Conservation (phyloP, 2,888 invertebrate genomes). For the Allophyes oxyacanthae region DNA sequence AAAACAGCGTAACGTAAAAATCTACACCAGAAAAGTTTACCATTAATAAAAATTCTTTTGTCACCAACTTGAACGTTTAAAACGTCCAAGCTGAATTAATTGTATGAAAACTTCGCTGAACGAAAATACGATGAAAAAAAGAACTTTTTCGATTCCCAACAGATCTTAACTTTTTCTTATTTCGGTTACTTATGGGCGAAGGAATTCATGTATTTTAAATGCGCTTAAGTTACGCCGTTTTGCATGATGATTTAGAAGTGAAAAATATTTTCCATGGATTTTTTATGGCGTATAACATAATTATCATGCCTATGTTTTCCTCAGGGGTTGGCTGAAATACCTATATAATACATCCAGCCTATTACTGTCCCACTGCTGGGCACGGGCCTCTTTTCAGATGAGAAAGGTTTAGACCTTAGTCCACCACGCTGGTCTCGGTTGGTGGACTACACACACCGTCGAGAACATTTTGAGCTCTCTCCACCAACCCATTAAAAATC, state of each 20-base stretch:
- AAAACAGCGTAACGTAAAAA: too few species aligned
- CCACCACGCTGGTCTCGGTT: too few species aligned
- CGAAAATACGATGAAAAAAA: conserved; percentile 36
- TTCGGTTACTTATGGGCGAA: conserved; percentile 28
- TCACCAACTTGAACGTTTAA: conserved; percentile 29
- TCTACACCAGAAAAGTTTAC: conserved; percentile 8
- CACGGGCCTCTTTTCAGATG: too few species aligned
- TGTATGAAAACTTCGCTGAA: conserved; percentile 30
- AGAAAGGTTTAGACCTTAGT: too few species aligned
- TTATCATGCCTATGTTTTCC: too few species aligned
- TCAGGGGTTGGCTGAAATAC: too few species aligned
- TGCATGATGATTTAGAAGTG: conserved; percentile 11
- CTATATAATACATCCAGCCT: too few species aligned
- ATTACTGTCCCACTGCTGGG: too few species aligned
- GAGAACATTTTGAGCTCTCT: too few species aligned
- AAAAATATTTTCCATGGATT: conserved; percentile 2
- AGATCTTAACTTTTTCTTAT: conserved; percentile 41
- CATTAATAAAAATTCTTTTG: conserved; percentile 28
- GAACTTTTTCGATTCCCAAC: conserved; percentile 56
- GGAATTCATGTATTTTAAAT: conserved; percentile 52
- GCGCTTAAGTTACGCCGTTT: conserved; percentile 33
- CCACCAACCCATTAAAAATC: too few species aligned
- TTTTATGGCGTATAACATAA: background rate
- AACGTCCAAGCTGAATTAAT: conserved; percentile 40
- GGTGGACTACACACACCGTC: too few species aligned